These are phyloP conservation scores for Oryctes rhinoceros DNA, from an alignment of 1,140 invertebrate genomes.

Conservation along the genomic window DNA sequence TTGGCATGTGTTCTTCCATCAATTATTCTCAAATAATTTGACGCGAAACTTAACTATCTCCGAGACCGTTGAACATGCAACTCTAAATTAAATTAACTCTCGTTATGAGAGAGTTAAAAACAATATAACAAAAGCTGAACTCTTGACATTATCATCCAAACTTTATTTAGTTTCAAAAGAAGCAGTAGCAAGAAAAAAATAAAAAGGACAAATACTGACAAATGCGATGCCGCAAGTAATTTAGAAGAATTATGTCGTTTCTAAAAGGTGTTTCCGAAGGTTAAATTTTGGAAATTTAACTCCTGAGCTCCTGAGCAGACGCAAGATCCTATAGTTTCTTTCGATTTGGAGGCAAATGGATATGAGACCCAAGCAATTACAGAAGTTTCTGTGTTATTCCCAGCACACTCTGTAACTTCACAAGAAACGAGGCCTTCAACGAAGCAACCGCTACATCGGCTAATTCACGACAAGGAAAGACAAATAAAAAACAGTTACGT, in stretches of 20 bases:
- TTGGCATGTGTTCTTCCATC: slow-evolving; percentile 28
- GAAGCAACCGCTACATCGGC: no score
- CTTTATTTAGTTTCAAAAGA: slow-evolving; percentile 33
- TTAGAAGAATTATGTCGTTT: slow-evolving; percentile 34
- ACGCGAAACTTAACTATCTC: slow-evolving; percentile 39
- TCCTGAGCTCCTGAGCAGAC: background rate
- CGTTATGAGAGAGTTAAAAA: slow-evolving; percentile 37
- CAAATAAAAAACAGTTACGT: slow-evolving; percentile 32
- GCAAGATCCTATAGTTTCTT: background rate
- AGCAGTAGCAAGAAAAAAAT: slow-evolving; percentile 40
- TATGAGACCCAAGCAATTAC: background rate
- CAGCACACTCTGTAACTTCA: slow-evolving; percentile 21
- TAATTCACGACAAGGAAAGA: slow-evolving; percentile 18
- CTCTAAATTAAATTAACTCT: slow-evolving; percentile 37
- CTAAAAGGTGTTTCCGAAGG: slow-evolving; percentile 24
- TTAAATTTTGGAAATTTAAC: background rate
- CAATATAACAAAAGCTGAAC: slow-evolving; percentile 38
- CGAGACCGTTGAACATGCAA: slow-evolving; percentile 40
- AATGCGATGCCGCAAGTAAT: slow-evolving; percentile 12
- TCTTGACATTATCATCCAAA: slow-evolving; percentile 18
- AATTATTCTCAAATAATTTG: slow-evolving; percentile 41
- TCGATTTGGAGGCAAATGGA: slow-evolving; percentile 10
- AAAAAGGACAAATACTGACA: slow-evolving; percentile 40
- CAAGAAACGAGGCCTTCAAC: slow-evolving; percentile 16
- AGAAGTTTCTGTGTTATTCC: slow-evolving; percentile 9